These are phyloP conservation scores for Callosobruchus maculatus DNA, from an alignment of 2,888 invertebrate species.

Conservation along the genomic window DNA sequence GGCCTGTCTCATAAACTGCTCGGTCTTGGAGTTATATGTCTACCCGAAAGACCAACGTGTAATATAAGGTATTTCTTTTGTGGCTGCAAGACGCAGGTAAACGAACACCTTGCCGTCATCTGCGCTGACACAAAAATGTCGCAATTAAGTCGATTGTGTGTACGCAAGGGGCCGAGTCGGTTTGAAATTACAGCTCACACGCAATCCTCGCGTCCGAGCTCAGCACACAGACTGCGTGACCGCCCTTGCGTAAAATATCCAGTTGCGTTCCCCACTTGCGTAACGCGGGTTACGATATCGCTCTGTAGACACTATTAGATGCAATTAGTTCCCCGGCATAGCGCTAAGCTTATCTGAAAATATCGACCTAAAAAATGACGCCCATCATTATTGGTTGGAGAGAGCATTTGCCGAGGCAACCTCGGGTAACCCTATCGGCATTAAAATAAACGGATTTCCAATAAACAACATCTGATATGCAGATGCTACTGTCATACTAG, in stretches of 20 bases:
- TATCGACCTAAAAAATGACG: too few species aligned
- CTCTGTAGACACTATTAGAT: background rate
- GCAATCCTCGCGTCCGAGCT: background rate
- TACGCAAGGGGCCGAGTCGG: background rate
- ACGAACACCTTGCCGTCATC: background rate
- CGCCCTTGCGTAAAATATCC: background rate
- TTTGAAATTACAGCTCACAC: background rate
- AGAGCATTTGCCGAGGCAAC: too few species aligned
- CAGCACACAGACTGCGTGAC: background rate
- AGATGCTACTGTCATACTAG: too few species aligned
- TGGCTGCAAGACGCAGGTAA: background rate
- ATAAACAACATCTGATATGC: too few species aligned
- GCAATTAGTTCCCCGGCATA: background rate
- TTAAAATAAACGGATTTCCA: too few species aligned
- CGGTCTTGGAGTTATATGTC: too few species aligned
- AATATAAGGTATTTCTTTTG: too few species aligned
- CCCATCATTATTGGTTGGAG: too few species aligned
- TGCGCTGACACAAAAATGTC: background rate
- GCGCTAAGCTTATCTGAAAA: background rate
- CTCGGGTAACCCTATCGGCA: too few species aligned
- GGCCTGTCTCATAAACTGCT: too few species aligned
- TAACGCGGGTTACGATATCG: background rate
- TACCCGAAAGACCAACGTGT: too few species aligned
- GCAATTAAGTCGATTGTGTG: background rate
- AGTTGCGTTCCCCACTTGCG: background rate